Evolutionary conservation across 2,113 vertebrate species (phyloP), one percentile per base, ranked within the genome.

Genomic region (Notothenia rossii): DNA sequence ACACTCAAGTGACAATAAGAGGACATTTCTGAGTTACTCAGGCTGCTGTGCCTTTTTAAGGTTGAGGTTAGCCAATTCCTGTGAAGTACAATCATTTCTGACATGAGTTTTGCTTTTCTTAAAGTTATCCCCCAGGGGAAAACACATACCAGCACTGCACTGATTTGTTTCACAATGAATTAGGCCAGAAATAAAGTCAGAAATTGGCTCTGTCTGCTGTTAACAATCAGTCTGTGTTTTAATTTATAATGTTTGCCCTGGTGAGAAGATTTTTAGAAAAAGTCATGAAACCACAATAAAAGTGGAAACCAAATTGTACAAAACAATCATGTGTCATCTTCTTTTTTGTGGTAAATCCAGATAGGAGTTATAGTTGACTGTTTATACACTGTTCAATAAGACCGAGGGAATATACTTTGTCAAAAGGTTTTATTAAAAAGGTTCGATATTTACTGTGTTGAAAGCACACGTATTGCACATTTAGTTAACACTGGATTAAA

Each of bases 1-100:
- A 58, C 53, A 53, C 5, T 7, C 11, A 43, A 8, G 14, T 74
- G 62, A 71, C 10, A 36, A 49, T 60, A 46, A 60, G 77, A 77
- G 12, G 68, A 67, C 9, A 51, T 72, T 66, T 88, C 48, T 87
- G 60, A 84, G 77, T 84, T 66, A 48, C 78, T 65, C 81, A 36
- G 67, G 76, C 79, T 83, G 76, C 83, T 66, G 88, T 91, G 92
- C 87, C 91, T 91, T 92, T 90, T 80, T 65, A 14, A 84, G 78
- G 64, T 78, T 33, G 72, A 81, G 15, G 36, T 73, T 55, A 84
- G 66, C 54, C 78, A 84, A 81, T 87, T 86, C 77, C 29, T 93
- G 93, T 95, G 93, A 95, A 88, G 92, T 92, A 94, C 94, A 94
- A 94, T 94, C 93, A 92, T 89, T 85, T 92, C 80, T 75, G 55